Evolutionary conservation across 2,888 invertebrate genomes (phyloP).

Genomic region (Volucella inflata): DNA sequence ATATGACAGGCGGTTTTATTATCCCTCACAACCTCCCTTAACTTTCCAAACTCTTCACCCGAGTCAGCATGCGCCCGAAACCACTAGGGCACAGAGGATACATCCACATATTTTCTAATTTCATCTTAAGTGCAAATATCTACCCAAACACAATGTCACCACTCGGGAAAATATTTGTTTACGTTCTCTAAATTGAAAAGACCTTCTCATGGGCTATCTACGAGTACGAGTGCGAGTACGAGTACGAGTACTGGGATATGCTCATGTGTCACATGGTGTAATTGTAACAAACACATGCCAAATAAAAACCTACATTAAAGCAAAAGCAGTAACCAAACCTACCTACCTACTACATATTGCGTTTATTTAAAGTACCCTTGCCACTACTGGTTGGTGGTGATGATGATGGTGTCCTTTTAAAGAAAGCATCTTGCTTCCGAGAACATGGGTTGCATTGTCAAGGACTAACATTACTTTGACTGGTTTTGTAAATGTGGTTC

Average conservation of each 20-base stretch:
- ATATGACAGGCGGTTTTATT: conserved; percentile 58
- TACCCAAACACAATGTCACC: conserved; percentile 17
- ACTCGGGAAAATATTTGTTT: conserved; percentile 10
- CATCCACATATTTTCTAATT: conserved; percentile 46
- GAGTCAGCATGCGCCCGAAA: neutral
- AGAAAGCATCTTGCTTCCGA: neutral
- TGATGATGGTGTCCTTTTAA: conserved; percentile 7
- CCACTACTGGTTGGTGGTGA: neutral
- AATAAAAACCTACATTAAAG: neutral
- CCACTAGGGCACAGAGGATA: neutral
- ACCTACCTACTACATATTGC: conserved; percentile 26
- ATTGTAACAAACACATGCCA: conserved; percentile 1
- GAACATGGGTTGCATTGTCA: conserved; percentile 14
- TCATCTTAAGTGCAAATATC: conserved; percentile 57
- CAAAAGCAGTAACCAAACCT: conserved; percentile 1
- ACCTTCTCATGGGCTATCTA: conserved; percentile 14
- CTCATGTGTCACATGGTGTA: conserved; percentile 14
- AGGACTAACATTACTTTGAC: conserved; percentile 32
- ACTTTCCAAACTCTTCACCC: neutral
- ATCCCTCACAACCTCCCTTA: conserved; percentile 3
- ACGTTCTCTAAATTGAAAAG: conserved; percentile 35
- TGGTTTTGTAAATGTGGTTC: conserved; percentile 31
- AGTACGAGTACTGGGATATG: too few species aligned
- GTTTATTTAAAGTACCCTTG: conserved; percentile 5
- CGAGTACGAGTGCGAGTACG: too few species aligned